Evolutionary conservation across 1,140 invertebrate species (phyloP).

Genomic region (Acromyrmex heyeri): DNA sequence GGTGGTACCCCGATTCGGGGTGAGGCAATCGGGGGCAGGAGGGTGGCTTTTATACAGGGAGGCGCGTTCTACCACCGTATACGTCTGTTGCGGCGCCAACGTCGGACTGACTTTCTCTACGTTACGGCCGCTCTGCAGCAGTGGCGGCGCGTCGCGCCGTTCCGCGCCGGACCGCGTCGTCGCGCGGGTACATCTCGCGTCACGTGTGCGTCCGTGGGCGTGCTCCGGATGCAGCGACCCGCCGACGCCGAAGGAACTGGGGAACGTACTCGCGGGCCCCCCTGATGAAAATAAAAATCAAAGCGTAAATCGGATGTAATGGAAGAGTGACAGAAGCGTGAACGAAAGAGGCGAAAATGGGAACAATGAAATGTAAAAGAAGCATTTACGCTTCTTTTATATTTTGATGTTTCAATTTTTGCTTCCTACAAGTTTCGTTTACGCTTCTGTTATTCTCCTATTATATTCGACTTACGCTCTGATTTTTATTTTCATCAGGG

Average conservation of each 20-base stretch:
- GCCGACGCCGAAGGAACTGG: not conserved
- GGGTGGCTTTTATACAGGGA: conserved; percentile 54
- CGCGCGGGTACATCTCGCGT: conserved; percentile 63
- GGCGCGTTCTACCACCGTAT: conserved; percentile 71
- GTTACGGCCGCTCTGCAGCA: conserved; percentile 68
- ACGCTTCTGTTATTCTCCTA: no score
- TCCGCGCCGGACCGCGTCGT: conserved; percentile 65
- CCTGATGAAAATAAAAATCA: not conserved
- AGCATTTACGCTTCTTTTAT: no score
- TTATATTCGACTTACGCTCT: no score
- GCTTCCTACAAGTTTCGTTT: no score
- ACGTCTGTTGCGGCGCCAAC: conserved; percentile 79
- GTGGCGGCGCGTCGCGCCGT: conserved; percentile 67
- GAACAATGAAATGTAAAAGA: no score
- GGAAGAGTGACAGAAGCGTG: no score
- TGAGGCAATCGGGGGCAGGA: not conserved
- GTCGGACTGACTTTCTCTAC: conserved; percentile 79
- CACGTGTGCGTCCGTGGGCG: conserved; percentile 33
- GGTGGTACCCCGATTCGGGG: conserved; percentile 31
- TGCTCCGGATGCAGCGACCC: conserved; percentile 37
- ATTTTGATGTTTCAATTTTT: no score
- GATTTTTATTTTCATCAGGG: no score
- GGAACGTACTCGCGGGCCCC: not conserved
- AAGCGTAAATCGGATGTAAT: no score
- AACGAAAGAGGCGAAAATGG: no score